Percentiles rank a stretch among this genome's conserved stretches.
These are phyloP conservation scores for Sarcophilus harrisii DNA, from an alignment of 2,797 vertebrate genomes.

Conservation along the genomic window DNA sequence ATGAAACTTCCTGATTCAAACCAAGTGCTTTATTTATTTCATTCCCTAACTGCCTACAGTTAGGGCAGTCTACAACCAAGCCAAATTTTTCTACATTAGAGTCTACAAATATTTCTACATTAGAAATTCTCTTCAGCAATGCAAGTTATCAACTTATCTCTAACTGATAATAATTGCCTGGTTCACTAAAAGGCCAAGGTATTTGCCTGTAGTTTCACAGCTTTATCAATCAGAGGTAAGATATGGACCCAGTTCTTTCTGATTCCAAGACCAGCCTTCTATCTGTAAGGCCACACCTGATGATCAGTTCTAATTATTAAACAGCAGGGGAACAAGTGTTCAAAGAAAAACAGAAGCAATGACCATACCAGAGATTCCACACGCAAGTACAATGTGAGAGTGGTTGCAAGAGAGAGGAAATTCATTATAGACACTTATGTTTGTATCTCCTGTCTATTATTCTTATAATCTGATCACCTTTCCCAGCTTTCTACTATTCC, in stretches of 20 bases:
- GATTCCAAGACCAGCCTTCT: background rate
- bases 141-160: background rate
- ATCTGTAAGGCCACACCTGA: background rate
- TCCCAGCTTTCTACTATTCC: too few species aligned
- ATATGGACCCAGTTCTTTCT: background rate
- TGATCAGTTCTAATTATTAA: background rate
- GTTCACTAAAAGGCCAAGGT: background rate
- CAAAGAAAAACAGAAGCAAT: background rate
- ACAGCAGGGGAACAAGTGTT: background rate
- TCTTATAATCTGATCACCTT: background rate
- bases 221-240: background rate
- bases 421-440: background rate
- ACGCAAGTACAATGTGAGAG: background rate
- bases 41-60: background rate
- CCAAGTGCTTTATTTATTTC: background rate
- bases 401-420: background rate
- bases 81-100: too few species aligned
- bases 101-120: too few species aligned
- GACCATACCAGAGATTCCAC: background rate
- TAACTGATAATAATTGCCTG: background rate
- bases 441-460: background rate
- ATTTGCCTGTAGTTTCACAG: background rate
- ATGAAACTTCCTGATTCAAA: background rate
- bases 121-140: background rate
- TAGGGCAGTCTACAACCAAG: too few species aligned